Evolutionary conservation across 2,113 vertebrate genomes (phyloP).

Genomic region (Psilopsiagon aurifrons): DNA sequence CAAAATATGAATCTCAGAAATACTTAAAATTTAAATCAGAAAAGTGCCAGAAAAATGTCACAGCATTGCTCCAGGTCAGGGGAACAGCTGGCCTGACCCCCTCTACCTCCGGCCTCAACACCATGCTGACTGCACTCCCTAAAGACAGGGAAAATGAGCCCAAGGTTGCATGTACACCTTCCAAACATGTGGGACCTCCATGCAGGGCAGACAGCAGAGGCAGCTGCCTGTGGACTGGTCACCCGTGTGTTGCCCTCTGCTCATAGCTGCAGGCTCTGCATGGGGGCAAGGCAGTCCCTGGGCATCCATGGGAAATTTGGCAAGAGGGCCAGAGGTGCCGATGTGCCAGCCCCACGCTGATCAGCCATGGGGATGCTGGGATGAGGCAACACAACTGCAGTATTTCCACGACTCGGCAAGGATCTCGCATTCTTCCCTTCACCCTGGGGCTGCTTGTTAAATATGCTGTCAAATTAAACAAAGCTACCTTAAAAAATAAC

Average conservation of each 20-base stretch:
- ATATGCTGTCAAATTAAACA: not conserved
- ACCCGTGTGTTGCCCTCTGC: not conserved
- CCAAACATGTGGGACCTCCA: accelerated
- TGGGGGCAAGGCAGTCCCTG: not conserved
- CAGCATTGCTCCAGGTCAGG: not conserved
- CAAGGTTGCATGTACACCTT: not conserved
- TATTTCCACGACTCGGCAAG: not conserved
- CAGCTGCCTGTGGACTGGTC: not conserved
- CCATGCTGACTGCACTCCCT: accelerated
- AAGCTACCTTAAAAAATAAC: not conserved
- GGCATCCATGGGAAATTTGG: not conserved
- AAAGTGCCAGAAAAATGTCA: not conserved
- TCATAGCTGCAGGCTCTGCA: not conserved
- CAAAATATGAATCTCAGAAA: not conserved
- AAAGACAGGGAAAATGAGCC: not conserved
- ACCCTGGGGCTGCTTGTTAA: not conserved
- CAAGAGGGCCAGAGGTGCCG: not conserved
- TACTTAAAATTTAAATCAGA: not conserved
- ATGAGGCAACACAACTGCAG: not conserved
- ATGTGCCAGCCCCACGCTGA: accelerated
- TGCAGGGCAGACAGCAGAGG: accelerated
- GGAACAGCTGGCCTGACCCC: not conserved
- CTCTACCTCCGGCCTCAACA: not conserved
- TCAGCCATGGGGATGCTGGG: accelerated
- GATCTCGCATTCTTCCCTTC: not conserved